Conservation (phyloP, 2,888 invertebrate genomes). For the Iselma pallidipennis region DNA sequence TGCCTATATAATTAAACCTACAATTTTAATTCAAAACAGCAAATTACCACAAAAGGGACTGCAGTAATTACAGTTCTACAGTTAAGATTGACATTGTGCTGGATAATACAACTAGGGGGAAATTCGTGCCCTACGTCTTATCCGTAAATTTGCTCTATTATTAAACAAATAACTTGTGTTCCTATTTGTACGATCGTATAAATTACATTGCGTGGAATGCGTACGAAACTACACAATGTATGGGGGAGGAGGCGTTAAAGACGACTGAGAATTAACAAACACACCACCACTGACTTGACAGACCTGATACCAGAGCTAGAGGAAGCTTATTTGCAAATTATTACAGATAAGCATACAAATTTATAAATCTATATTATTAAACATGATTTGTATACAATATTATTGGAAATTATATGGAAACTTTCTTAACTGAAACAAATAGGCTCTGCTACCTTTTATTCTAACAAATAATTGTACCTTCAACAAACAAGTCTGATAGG, state of each 20-base stretch:
- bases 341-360: background rate
- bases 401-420: too few species aligned
- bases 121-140: background rate
- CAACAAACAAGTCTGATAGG: too few species aligned
- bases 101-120: background rate
- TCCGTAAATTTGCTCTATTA: background rate
- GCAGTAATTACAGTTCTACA: background rate
- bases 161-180: background rate
- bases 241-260: constrained; percentile 1
- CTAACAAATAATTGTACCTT: too few species aligned
- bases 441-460: too few species aligned
- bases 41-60: constrained; percentile 3
- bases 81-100: background rate
- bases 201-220: constrained; percentile 14
- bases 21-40: constrained; percentile 5
- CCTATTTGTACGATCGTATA: constrained; percentile 8
- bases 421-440: too few species aligned
- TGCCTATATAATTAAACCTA: constrained; percentile 9
- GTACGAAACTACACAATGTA: constrained; percentile 2
- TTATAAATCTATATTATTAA: background rate
- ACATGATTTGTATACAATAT: too few species aligned
- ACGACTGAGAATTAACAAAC: constrained; percentile 10
- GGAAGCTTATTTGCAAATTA: constrained; percentile 9
- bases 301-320: constrained; percentile 5
- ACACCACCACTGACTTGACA: constrained; percentile 3